phyloP scores from a whole-genome alignment of 1,140 invertebrate genomes.

The Nephotettix cincticeps region DNA sequence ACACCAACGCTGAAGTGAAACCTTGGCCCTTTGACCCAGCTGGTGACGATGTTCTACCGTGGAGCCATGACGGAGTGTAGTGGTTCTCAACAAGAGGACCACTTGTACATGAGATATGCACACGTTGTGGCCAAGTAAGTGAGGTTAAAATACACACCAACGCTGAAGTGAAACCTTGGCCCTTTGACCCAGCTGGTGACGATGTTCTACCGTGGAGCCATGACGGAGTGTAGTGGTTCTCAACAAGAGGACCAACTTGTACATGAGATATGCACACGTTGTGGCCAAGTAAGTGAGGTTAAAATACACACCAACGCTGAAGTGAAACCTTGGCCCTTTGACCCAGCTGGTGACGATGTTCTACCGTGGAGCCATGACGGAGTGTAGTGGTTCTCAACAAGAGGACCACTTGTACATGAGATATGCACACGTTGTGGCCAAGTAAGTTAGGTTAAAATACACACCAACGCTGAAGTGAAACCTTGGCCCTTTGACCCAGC shows the following conservation, averaged over 20 bases:
- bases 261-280: conserved; percentile 97
- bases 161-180: conserved; percentile 89
- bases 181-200: conserved; percentile 95
- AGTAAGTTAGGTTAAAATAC: too few relatives aligned
- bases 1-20: conserved; percentile 82
- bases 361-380: conserved; percentile 96
- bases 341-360: conserved; percentile 97
- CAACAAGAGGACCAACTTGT: conserved; percentile 90
- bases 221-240: conserved; percentile 89
- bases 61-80: conserved; percentile 96
- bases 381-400: conserved; percentile 81
- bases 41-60: conserved; percentile 96
- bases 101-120: conserved; percentile 96
- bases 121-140: conserved; percentile 88
- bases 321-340: conserved; percentile 89
- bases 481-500: too few relatives aligned
- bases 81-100: conserved; percentile 87
- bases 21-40: conserved; percentile 94
- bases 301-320: too few relatives aligned
- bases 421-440: too few relatives aligned
- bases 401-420: too few relatives aligned
- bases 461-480: too few relatives aligned
- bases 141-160: too few relatives aligned
- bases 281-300: conserved; percentile 77
- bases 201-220: conserved; percentile 95